Base-by-base conservation (phyloP, 2,113 vertebrate species). In the Rutilus rutilus region DNA sequence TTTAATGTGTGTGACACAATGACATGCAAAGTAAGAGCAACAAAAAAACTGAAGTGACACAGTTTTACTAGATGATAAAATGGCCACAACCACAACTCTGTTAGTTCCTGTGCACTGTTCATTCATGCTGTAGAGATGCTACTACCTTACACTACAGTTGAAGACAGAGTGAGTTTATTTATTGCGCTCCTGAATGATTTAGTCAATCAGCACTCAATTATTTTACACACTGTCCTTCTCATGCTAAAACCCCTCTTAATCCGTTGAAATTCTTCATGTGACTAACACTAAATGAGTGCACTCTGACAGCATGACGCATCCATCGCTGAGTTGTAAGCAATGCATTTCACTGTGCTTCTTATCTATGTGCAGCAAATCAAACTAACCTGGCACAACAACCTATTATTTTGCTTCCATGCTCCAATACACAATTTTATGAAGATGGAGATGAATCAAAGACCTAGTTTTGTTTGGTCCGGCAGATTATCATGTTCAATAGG, bases 141-240 rank as follows among this genome's bases (percentile, higher is more conserved):
- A 11, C 21, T 62, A 3, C 33, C 36, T 79, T 25, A 62, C n/a
- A 57, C 19, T n/a, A 62, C 23, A 25, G 57, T 11, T 15, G 57
- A 73, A 21, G 11, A 73, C n/a, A 62, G 23, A 45, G 33, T 71
- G 19, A 71, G 23, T 25, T 78, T 19, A 80, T 62, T 27, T n/a
- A 78, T 25, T 74, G 39, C 10, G 6, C 39, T 74, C 5, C 2
- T 47, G 21, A 39, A 78, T 59, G 30, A 78, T 78, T 23, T 78
- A 36, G 19, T 78, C 50, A 54, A 57, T 57, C 75, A 78, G 27
- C 52, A 59, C 52, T 78, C 52, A 78, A 78, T 52, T 36, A 9
- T 57, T 73, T 11, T 12, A 25, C 39, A 45, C 2, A 6, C 39
- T 78, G 52, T 9, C 19, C 52, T 59, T 78, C 76, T 42, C 11